Conservation (phyloP, 2,797 vertebrate genomes). For the Ispidina lecontei region DNA sequence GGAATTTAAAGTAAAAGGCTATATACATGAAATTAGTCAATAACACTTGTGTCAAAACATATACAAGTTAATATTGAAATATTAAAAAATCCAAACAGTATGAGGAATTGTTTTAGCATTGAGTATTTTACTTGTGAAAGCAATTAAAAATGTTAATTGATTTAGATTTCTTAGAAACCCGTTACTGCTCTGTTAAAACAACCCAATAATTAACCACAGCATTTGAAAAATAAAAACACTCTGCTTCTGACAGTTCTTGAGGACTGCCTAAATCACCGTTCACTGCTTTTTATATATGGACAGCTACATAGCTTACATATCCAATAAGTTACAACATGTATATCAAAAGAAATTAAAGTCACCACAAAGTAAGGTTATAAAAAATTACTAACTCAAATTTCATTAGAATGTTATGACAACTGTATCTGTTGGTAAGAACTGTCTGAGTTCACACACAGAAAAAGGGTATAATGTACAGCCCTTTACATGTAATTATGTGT, state of each 20-base stretch:
- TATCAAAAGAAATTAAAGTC: neutral
- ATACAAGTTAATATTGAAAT: neutral
- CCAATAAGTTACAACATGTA: neutral
- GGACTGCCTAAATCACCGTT: neutral
- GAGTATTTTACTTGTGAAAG: neutral
- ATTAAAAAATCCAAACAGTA: neutral
- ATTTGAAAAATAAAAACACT: neutral
- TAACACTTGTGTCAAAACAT: neutral
- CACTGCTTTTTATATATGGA: neutral
- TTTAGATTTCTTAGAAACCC: neutral
- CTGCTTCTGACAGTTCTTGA: neutral
- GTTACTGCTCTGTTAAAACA: neutral
- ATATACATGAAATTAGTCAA: neutral
- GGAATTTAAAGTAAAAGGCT: neutral
- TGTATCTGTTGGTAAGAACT: neutral
- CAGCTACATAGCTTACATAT: neutral
- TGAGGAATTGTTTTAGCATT: neutral
- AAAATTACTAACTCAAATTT: neutral
- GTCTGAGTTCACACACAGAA: neutral
- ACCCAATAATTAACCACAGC: neutral
- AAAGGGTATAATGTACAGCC: neutral
- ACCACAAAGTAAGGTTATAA: neutral
- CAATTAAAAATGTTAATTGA: neutral
- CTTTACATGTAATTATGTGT: neutral
- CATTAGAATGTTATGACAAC: neutral